Evolutionary conservation across 1,140 invertebrate genomes (phyloP).

Genomic region (Caenorhabditis elegans): WBcel235 BX284605.5:7027001-7027500

Average conservation of each 20-base stretch:
- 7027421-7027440: neutral
- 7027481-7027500: slow-evolving; percentile 4
- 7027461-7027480: neutral
- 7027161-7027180: neutral
- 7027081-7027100: neutral
- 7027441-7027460: neutral
- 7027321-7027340: neutral
- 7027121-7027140: neutral
- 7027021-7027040: neutral
- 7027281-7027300: slow-evolving; percentile 4
- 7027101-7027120: neutral
- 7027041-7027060: neutral
- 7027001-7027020: neutral
- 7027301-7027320: slow-evolving; percentile 3
- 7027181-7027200: slow-evolving; percentile 27
- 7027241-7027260: neutral
- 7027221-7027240: neutral
- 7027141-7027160: neutral
- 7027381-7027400: neutral
- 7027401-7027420: no score
- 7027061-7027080: slow-evolving; percentile 12
- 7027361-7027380: neutral
- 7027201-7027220: slow-evolving; percentile 3
- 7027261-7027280: no score
- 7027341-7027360: neutral